phyloP scores from a whole-genome alignment of 2,113 vertebrate species.

The Craseonycteris thonglongyai region DNA sequence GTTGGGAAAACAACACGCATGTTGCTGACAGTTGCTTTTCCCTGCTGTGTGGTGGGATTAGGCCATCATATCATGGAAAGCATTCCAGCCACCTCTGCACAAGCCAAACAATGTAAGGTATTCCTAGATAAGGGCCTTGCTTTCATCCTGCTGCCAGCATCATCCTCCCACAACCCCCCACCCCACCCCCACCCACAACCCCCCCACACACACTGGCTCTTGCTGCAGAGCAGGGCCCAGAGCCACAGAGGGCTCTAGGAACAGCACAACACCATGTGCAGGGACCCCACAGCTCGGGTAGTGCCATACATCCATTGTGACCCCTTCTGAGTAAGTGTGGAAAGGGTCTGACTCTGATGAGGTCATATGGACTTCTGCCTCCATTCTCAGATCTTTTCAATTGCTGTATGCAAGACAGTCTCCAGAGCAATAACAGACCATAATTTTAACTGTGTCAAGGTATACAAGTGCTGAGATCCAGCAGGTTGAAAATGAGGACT shows the following conservation, averaged over 20 bases:
- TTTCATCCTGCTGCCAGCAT: not conserved
- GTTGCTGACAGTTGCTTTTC: not conserved
- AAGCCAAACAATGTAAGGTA: not conserved
- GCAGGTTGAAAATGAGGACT: not conserved
- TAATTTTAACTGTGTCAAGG: not conserved
- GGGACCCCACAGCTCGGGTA: not conserved
- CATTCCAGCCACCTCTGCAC: not conserved
- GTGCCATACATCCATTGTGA: not conserved
- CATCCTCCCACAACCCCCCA: no score
- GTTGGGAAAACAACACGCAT: not conserved
- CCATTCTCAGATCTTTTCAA: not conserved
- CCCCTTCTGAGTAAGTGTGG: not conserved
- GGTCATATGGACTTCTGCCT: not conserved
- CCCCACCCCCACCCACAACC: not conserved
- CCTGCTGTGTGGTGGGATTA: not conserved
- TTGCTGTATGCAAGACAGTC: not conserved
- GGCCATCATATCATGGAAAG: not conserved
- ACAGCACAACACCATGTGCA: not conserved
- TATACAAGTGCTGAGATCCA: not conserved
- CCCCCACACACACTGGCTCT: not conserved
- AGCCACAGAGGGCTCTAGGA: not conserved
- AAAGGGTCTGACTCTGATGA: not conserved
- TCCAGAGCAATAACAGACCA: not conserved
- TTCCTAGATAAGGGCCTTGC: not conserved
- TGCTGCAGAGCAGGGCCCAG: not conserved